Percentiles rank a stretch among this genome's conserved stretches.
Conservation (phyloP, 2,113 vertebrate species). For the Ictalurus punctatus region DNA sequence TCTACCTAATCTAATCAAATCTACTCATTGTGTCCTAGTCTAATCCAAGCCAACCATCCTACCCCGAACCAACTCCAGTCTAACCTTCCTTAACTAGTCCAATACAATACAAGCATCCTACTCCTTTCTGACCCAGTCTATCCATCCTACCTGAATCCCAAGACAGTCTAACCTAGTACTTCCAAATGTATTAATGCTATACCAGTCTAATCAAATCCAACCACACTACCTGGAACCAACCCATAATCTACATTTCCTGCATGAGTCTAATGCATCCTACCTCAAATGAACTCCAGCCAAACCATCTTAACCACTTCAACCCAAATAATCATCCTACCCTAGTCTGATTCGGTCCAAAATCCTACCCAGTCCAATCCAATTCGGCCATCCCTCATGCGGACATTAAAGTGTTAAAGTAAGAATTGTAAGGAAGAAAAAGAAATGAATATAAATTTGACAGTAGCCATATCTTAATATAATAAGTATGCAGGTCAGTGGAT, state of each 20-base stretch:
- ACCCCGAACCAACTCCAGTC: background rate
- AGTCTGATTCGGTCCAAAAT: background rate
- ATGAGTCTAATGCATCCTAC: background rate
- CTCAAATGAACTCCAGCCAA: background rate
- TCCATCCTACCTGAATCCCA: background rate
- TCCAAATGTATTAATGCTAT: background rate
- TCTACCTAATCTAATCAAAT: background rate
- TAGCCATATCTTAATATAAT: background rate
- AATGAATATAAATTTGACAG: background rate
- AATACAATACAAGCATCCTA: background rate
- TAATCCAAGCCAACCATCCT: background rate
- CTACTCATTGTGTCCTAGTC: background rate
- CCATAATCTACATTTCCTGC: background rate
- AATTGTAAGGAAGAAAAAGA: background rate
- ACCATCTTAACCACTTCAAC: background rate
- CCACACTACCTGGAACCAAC: background rate
- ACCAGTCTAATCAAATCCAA: background rate
- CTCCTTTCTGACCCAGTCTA: background rate
- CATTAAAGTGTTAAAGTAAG: background rate
- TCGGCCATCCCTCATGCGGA: background rate
- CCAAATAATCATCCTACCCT: background rate
- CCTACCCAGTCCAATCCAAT: background rate
- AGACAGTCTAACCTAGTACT: background rate
- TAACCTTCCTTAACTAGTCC: background rate
- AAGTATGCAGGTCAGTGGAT: background rate